Percentiles rank a stretch among this genome's conserved stretches.
phyloP scores from a whole-genome alignment of 2,113 vertebrate genomes.

The Siphamia tubifer region DNA sequence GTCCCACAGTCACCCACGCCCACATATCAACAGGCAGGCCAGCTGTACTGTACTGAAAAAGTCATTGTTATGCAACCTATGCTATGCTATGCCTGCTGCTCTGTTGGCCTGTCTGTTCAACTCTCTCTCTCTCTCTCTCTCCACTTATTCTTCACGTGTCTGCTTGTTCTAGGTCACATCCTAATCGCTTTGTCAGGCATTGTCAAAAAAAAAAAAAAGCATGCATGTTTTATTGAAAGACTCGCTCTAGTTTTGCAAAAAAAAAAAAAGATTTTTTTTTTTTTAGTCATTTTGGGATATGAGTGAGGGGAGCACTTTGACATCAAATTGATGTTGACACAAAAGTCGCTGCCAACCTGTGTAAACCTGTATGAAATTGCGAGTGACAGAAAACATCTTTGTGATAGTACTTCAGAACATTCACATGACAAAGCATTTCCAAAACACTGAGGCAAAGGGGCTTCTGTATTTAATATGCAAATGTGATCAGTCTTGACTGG shows the following conservation, averaged over 20 bases:
- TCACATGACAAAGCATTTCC: neutral
- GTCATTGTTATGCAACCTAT: slow-evolving; percentile 77
- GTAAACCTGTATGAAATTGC: slow-evolving; percentile 22
- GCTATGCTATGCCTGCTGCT: slow-evolving; percentile 67
- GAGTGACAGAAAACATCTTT: slow-evolving; percentile 11
- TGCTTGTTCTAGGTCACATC: slow-evolving; percentile 39
- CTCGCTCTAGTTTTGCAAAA: slow-evolving; percentile 1
- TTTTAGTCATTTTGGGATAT: slow-evolving; percentile 15
- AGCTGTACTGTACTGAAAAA: slow-evolving; percentile 65
- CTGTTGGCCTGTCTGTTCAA: slow-evolving; percentile 39
- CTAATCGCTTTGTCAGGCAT: slow-evolving; percentile 33
- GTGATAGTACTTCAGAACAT: neutral
- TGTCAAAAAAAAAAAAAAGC: slow-evolving; percentile 13
- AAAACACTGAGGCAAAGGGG: neutral
- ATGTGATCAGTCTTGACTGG: neutral
- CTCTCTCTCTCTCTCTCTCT: slow-evolving; percentile 29
- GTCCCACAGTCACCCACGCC: slow-evolving; percentile 73
- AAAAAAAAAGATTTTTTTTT: too few species aligned
- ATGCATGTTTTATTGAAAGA: slow-evolving; percentile 27
- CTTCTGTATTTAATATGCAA: neutral
- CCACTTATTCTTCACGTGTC: slow-evolving; percentile 37
- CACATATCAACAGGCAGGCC: slow-evolving; percentile 77
- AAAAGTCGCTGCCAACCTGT: slow-evolving; percentile 13
- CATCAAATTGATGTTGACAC: slow-evolving; percentile 38
- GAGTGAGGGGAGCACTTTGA: slow-evolving; percentile 6